A percentile compares a stretch with the other conserved stretches of the same genome.
phyloP scores from a whole-genome alignment of 2,797 vertebrate genomes.

The Semaprochilodus insignis region DNA sequence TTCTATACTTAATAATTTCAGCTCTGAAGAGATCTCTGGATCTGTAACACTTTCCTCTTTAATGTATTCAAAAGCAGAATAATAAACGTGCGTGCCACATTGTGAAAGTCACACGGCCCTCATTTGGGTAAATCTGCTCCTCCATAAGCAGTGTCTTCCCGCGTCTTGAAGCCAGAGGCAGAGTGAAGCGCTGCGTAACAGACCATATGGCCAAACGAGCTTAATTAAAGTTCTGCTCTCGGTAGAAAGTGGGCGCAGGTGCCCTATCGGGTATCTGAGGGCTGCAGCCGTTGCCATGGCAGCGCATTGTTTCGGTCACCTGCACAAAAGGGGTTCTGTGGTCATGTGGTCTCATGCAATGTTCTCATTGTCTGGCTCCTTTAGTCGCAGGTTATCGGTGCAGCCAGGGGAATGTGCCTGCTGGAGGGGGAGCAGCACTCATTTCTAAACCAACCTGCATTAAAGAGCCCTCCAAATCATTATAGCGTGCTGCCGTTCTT shows the following conservation, averaged over 20 bases:
- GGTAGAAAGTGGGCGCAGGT: slow-evolving; percentile 46
- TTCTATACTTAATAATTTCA: too few relatives aligned
- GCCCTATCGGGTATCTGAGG: slow-evolving; percentile 46
- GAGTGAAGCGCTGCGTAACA: slow-evolving; percentile 26
- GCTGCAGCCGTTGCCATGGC: slow-evolving; percentile 55
- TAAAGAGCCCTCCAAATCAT: slow-evolving; percentile 17
- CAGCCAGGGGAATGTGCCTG: slow-evolving; percentile 19
- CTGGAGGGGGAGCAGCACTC: slow-evolving; percentile 20
- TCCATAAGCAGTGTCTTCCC: slow-evolving; percentile 1
- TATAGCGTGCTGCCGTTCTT: not conserved
- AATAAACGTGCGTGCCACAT: not conserved
- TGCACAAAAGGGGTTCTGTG: slow-evolving; percentile 44
- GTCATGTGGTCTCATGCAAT: slow-evolving; percentile 34
- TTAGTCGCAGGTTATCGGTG: slow-evolving; percentile 45
- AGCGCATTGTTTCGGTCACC: slow-evolving; percentile 58
- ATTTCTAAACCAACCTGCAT: slow-evolving; percentile 10
- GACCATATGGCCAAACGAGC: slow-evolving; percentile 41
- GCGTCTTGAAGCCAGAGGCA: slow-evolving; percentile 32
- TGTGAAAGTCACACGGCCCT: not conserved
- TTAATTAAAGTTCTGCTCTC: slow-evolving; percentile 55
- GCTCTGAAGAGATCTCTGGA: not conserved
- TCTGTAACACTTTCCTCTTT: not conserved
- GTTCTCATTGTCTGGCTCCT: slow-evolving; percentile 43
- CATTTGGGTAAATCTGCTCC: not conserved
- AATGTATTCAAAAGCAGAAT: not conserved